Evolutionary conservation across 2,888 invertebrate species (phyloP).

Genomic region (Omphaloscelis lunosa): DNA sequence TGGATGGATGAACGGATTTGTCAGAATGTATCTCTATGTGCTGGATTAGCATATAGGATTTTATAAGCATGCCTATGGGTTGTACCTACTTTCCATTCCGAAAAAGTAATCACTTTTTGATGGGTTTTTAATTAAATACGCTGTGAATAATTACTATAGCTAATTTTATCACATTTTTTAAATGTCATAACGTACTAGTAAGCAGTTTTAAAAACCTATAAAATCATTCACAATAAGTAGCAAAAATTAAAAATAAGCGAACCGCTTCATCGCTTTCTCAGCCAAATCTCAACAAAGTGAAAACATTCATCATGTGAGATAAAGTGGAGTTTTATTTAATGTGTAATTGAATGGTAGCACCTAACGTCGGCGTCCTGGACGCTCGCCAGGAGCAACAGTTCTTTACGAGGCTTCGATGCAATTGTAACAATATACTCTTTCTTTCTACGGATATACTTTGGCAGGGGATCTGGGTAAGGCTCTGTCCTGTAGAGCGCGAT

Average conservation of each 20-base stretch:
- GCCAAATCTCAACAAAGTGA: constrained; percentile 42
- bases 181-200: neutral
- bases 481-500: constrained; percentile 1
- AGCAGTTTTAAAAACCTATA: neutral
- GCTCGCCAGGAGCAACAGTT: constrained; percentile 74
- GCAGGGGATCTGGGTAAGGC: constrained; percentile 53
- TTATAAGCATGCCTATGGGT: constrained; percentile 15
- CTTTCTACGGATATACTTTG: constrained; percentile 64
- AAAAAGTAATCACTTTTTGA: neutral
- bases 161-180: neutral
- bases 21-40: neutral
- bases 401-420: constrained; percentile 66
- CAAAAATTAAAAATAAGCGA: constrained; percentile 16
- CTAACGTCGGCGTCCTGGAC: constrained; percentile 62
- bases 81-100: neutral
- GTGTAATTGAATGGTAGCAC: constrained; percentile 69
- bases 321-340: constrained; percentile 60
- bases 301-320: constrained; percentile 53
- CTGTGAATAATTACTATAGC: neutral
- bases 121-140: constrained; percentile 1
- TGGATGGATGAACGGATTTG: neutral
- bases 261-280: constrained; percentile 9
- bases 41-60: constrained; percentile 5
- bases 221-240: neutral
- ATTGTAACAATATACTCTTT: constrained; percentile 63